Base-by-base conservation (phyloP, 2,888 invertebrate genomes). In the Lasioglossum figueresi region DNA sequence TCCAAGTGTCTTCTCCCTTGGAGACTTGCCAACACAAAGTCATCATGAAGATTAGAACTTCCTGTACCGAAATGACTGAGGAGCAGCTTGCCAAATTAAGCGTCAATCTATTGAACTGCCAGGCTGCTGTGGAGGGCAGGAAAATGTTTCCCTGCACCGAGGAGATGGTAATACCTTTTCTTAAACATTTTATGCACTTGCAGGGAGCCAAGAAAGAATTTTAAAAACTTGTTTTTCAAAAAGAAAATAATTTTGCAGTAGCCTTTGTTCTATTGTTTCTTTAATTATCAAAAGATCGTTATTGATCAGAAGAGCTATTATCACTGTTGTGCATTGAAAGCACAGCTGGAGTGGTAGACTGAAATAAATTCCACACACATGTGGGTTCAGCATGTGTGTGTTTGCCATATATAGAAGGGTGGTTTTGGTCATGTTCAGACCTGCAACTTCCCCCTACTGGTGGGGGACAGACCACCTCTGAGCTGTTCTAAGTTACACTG, bases 1-100 rank as follows among this genome's bases (percentile, higher is more conserved):
- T 96, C 80, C 95, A 95, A 79, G 94, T 96, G 85, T 95, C 96
- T 0, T 96, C 96, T 0, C 96, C 96, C 4, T 93, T 97, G 76
- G 97, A 97, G 93, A 95, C 95, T 16, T 97, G 97, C 93, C 96
- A 97, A 91, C 97, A 97, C 89, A 96, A 97, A 96, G 96, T 97
- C 34, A 95, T 97, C 2, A 95, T 96, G 91, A 96, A 96, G 91
- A 94, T 97, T 76, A 95, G 96, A 93, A 95, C 95, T 52, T 96
- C 96, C 75, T 97, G 97, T 92, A 95, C 96, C 78, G 95, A 95
- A 68, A 95, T 97, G 94, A 95, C 96, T 43, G 97, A 97, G 91
- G 97, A 97, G 91, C 96, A 97, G 83, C 92, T 97, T 43, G 96
- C 96, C 0, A 97, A 97, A 94, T 93, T 97, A 82, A 96, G 97